Percentiles rank a stretch among this genome's conserved stretches.
phyloP scores from a whole-genome alignment of 2,113 vertebrate species.

The Sinosuthora webbiana region DNA sequence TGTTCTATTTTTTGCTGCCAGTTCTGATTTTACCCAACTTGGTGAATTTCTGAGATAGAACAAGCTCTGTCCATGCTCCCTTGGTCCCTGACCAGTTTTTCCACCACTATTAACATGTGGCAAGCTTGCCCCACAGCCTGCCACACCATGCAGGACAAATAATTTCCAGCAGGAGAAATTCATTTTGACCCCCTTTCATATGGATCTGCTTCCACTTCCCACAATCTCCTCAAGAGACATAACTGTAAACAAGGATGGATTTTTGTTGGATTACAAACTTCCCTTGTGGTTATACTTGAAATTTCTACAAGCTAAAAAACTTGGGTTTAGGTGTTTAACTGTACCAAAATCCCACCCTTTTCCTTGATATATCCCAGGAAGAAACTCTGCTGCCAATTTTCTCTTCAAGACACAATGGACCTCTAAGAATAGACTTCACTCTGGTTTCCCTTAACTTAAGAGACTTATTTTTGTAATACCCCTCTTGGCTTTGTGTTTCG shows the following conservation, averaged over 20 bases:
- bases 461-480: not conserved
- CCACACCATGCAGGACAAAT: not conserved
- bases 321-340: not conserved
- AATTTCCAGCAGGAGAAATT: not conserved
- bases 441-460: not conserved
- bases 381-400: constrained; percentile 6
- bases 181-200: not conserved
- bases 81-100: not conserved
- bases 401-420: constrained; percentile 1
- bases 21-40: not conserved
- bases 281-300: not conserved
- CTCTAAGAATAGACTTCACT: constrained; percentile 25
- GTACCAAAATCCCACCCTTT: not conserved
- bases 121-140: not conserved
- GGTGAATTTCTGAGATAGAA: not conserved
- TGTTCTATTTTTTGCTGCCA: not conserved
- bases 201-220: not conserved
- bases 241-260: not conserved
- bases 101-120: rapidly evolving
- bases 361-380: constrained; percentile 10
- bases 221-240: not conserved
- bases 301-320: not conserved
- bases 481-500: not conserved
- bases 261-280: not conserved
- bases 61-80: not conserved